Percentiles rank a stretch among this genome's conserved stretches.
phyloP scores from a whole-genome alignment of 2,113 vertebrate genomes.

The Myotis lucifugus region DNA sequence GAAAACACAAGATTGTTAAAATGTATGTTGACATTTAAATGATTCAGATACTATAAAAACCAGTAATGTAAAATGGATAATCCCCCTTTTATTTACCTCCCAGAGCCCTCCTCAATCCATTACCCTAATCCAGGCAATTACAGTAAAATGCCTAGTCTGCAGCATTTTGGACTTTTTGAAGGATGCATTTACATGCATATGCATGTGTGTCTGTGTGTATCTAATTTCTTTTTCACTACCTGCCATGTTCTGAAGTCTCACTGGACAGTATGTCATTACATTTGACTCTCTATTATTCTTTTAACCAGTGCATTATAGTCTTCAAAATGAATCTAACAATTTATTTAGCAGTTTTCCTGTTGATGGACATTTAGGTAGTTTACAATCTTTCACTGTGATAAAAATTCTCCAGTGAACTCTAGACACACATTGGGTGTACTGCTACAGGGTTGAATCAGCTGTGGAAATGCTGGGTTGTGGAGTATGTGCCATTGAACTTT shows the following conservation, averaged over 20 bases:
- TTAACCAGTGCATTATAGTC: neutral
- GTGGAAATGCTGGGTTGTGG: neutral
- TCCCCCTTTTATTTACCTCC: neutral
- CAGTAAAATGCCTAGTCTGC: neutral
- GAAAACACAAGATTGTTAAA: neutral
- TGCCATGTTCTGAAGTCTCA: neutral
- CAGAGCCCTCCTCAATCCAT: neutral
- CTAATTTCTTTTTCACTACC: neutral
- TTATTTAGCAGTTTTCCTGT: neutral
- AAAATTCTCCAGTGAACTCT: neutral
- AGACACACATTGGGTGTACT: fast-evolving
- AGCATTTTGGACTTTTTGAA: neutral
- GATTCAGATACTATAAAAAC: neutral
- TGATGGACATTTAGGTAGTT: neutral
- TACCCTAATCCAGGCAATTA: neutral
- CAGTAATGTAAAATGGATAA: neutral
- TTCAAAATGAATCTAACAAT: neutral
- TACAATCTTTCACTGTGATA: neutral
- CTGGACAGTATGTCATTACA: neutral
- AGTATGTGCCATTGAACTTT: neutral
- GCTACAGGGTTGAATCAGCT: too few relatives aligned
- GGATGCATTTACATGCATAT: neutral
- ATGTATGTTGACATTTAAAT: neutral
- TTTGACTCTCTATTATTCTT: neutral
- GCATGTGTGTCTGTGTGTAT: neutral